Base-by-base conservation (phyloP, 2,797 vertebrate species). In the Coilia nasus region DNA sequence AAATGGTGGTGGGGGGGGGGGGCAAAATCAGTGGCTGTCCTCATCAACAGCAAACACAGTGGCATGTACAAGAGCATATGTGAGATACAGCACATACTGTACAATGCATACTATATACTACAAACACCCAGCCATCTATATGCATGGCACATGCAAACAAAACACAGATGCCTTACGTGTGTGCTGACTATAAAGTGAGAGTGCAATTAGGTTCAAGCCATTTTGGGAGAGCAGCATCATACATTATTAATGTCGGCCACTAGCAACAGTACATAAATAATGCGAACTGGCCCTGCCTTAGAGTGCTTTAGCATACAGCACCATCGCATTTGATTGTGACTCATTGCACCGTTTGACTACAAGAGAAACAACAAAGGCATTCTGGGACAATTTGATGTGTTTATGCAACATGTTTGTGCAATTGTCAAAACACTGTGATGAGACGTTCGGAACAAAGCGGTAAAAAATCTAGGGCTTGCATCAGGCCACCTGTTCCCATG, bases 381-480 rank as follows among this genome's bases (percentile, higher is more conserved):
- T 75, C 67, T 75, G 67, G 67, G 50, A 75, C 28, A 19, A 35
- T 75, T 35, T 75, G 28, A 71, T 75, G 67, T 75, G 67, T 75
- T 75, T 75, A 75, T 17, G 11, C 31, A 75, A 75, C 15, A 35
- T 28, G 9, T 75, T 35, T 35, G 67, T 15, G 15, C 31, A 41
- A 35, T 35, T 75, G 67, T 75, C 67, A 75, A 75, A 75, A 75
- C 67, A 75, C 15, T 19, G 25, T 12, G 19, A 41, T 75, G 3
- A 67, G 67, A 75, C 67, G 67, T 6, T 35, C 1, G 2, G 67
- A 75, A 35, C 28, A 75, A 75, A 75, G 31, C 4, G 5, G 67
- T 2, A 6, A 14, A 71, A 35, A 71, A 3, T 41, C 15, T 28
- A 17, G 12, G 28, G 28, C 12, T 75, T 75, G 28, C 35, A 17